A percentile compares a stretch with the other conserved stretches of the same genome.
phyloP scores from a whole-genome alignment of 2,888 invertebrate genomes.

The Euplexia lucipara region DNA sequence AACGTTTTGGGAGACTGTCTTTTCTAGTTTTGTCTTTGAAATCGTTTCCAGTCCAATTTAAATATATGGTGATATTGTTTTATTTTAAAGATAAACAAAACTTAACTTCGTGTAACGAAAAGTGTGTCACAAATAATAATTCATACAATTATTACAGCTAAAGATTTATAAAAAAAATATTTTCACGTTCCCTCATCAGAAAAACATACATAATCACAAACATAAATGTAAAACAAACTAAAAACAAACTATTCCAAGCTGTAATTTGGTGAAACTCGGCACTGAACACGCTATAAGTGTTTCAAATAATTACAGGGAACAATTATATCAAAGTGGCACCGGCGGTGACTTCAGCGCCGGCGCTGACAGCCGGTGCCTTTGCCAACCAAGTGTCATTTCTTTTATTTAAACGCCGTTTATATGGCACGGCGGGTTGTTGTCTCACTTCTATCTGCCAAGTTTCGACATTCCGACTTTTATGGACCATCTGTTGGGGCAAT shows the following conservation, averaged over 20 bases:
- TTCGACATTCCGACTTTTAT: constrained; percentile 82
- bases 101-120: too few species aligned
- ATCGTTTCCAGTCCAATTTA: too few species aligned
- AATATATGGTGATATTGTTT: too few species aligned
- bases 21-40: too few species aligned
- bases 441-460: constrained; percentile 75
- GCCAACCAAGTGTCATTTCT: constrained; percentile 76
- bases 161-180: constrained; percentile 3
- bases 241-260: constrained; percentile 66
- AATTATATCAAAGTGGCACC: constrained; percentile 78
- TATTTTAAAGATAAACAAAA: too few species aligned
- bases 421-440: constrained; percentile 71
- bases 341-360: constrained; percentile 71
- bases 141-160: too few species aligned
- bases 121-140: too few species aligned
- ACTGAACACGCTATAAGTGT: constrained; percentile 77
- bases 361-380: constrained; percentile 77
- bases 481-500: constrained; percentile 77
- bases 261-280: constrained; percentile 74
- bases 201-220: constrained; percentile 40
- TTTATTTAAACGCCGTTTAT: constrained; percentile 71
- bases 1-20: too few species aligned
- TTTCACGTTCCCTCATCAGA: constrained; percentile 18
- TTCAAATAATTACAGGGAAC: constrained; percentile 78
- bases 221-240: constrained; percentile 54